Conservation (phyloP, 2,888 invertebrate genomes). For the Chalcosyrphus nemorum region DNA sequence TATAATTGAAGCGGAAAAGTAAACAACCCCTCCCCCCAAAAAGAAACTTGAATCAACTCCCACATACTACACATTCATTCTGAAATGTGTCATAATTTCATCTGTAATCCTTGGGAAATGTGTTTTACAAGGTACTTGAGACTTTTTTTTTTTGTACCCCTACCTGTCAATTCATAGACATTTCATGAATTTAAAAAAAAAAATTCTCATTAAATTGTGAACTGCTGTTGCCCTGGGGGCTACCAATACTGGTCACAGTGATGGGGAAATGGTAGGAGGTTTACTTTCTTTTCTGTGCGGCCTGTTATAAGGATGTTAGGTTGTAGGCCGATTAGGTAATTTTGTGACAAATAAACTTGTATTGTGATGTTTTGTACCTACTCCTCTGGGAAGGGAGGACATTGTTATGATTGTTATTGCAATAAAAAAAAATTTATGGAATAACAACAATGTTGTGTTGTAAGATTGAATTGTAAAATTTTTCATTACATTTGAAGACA, state of each 20-base stretch:
- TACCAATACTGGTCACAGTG: not conserved
- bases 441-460: not conserved
- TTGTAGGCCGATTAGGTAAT: not conserved
- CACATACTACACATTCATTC: not conserved
- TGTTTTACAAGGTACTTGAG: conserved; percentile 8
- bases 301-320: not conserved
- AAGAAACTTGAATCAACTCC: not conserved
- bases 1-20: not conserved
- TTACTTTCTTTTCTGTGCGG: not conserved
- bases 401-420: not conserved
- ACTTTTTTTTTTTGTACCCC: not conserved
- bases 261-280: not conserved
- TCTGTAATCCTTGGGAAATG: conserved; percentile 6
- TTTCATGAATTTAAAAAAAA: conserved; percentile 4
- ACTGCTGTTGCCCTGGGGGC: not conserved
- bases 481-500: not conserved
- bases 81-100: conserved; percentile 13
- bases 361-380: not conserved
- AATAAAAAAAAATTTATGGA: not conserved
- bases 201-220: not conserved
- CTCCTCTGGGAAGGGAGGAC: not conserved
- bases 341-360: not conserved
- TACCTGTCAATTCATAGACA: not conserved
- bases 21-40: not conserved
- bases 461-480: not conserved